Evolutionary conservation across 2,113 vertebrate species (phyloP).

Genomic region (Lontra canadensis): DNA sequence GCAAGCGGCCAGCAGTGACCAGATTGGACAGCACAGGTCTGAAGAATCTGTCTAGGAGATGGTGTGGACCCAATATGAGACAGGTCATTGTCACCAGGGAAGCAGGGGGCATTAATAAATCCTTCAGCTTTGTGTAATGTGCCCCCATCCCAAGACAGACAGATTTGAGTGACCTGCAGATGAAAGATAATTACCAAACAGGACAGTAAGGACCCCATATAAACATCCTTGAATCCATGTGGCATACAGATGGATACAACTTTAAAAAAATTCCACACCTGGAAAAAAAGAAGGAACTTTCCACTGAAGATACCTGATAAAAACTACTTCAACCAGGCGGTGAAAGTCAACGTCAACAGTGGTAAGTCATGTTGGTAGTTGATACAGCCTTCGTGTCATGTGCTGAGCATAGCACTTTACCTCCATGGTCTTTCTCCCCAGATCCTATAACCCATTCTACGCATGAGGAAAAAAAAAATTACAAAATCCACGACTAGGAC

Average conservation of each 20-base stretch:
- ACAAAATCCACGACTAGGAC: not conserved
- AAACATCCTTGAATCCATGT: not conserved
- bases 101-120: too few species aligned
- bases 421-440: not conserved
- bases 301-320: not conserved
- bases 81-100: not conserved
- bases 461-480: not conserved
- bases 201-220: not conserved
- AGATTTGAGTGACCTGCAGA: not conserved
- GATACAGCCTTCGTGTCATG: rapidly evolving
- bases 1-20: not conserved
- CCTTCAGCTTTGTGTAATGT: not conserved
- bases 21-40: not conserved
- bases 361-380: rapidly evolving
- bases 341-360: not conserved
- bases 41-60: not conserved
- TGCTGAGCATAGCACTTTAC: rapidly evolving
- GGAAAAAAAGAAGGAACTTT: too few species aligned
- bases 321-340: too few species aligned
- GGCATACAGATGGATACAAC: rapidly evolving
- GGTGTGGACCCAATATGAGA: not conserved
- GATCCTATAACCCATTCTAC: too few species aligned
- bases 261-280: not conserved
- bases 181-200: not conserved
- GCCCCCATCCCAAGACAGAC: not conserved